Evolutionary conservation across 1,140 invertebrate genomes (phyloP).

Genomic region (Chlorops oryzae): DNA sequence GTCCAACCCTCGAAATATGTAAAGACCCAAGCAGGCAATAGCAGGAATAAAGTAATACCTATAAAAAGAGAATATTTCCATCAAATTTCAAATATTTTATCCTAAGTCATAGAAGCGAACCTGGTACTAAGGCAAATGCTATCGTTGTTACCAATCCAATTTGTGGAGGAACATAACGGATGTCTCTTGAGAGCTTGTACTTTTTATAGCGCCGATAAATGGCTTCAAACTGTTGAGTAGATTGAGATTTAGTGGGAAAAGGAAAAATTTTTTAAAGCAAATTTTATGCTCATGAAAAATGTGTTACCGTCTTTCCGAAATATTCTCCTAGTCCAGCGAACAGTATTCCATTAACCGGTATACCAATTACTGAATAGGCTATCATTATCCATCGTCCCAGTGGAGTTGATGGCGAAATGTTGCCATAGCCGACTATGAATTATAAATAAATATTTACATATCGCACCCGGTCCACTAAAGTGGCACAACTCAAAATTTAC

Average conservation of each 20-base stretch:
- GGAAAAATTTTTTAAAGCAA: slow-evolving; percentile 1
- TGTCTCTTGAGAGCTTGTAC: slow-evolving; percentile 55
- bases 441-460: too few relatives aligned
- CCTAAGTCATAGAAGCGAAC: too few relatives aligned
- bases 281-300: neutral
- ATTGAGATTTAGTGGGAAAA: slow-evolving; percentile 4
- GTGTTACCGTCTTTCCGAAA: slow-evolving; percentile 63
- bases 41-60: slow-evolving; percentile 85
- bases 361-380: slow-evolving; percentile 88
- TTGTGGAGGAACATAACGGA: slow-evolving; percentile 59
- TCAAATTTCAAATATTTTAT: too few relatives aligned
- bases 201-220: slow-evolving; percentile 72
- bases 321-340: slow-evolving; percentile 73
- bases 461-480: too few relatives aligned
- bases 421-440: slow-evolving; percentile 91
- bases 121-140: slow-evolving; percentile 72
- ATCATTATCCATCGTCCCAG: slow-evolving; percentile 83
- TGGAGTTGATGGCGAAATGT: slow-evolving; percentile 77
- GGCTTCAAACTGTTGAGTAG: slow-evolving; percentile 57
- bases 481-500: too few relatives aligned
- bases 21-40: slow-evolving; percentile 85
- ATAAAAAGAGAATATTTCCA: too few relatives aligned
- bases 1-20: slow-evolving; percentile 82
- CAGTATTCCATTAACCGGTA: slow-evolving; percentile 87
- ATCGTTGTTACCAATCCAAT: slow-evolving; percentile 70